These are phyloP conservation scores for Saxidomus purpurata DNA, from an alignment of 1,140 invertebrate genomes.

Conservation along the genomic window DNA sequence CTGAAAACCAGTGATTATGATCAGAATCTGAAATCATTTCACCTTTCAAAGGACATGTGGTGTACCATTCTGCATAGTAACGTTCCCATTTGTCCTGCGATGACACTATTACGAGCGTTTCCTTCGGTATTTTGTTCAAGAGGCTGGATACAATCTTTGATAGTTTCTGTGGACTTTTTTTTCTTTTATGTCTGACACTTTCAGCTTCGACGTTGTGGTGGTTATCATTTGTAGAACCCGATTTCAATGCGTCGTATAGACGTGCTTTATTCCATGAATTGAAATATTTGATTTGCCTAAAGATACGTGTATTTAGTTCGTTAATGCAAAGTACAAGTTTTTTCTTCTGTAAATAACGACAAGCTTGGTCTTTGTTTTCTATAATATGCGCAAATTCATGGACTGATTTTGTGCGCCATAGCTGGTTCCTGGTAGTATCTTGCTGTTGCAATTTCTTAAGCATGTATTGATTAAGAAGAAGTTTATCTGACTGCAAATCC, in stretches of 20 bases:
- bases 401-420: background rate
- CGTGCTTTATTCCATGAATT: slow-evolving; percentile 2
- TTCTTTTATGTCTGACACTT: background rate
- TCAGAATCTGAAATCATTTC: too few relatives aligned
- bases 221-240: background rate
- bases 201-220: background rate
- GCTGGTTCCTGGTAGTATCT: too few relatives aligned
- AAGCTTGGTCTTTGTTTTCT: background rate
- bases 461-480: background rate
- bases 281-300: background rate
- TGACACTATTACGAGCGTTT: too few relatives aligned
- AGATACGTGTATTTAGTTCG: background rate
- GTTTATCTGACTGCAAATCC: background rate
- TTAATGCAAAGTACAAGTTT: background rate
- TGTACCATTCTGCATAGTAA: too few relatives aligned
- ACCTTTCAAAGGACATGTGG: too few relatives aligned
- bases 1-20: too few relatives aligned
- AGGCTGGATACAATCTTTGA: slow-evolving; percentile 4
- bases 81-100: too few relatives aligned
- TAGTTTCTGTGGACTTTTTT: slow-evolving; percentile 13
- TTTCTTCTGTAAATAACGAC: slow-evolving; percentile 10
- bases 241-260: background rate
- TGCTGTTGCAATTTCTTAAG: too few relatives aligned
- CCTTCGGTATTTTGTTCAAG: slow-evolving; percentile 34
- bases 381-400: background rate